Evolutionary conservation across 2,888 invertebrate genomes (phyloP), one percentile per base, ranked within the genome.

Genomic region (Tillus elongatus): DNA sequence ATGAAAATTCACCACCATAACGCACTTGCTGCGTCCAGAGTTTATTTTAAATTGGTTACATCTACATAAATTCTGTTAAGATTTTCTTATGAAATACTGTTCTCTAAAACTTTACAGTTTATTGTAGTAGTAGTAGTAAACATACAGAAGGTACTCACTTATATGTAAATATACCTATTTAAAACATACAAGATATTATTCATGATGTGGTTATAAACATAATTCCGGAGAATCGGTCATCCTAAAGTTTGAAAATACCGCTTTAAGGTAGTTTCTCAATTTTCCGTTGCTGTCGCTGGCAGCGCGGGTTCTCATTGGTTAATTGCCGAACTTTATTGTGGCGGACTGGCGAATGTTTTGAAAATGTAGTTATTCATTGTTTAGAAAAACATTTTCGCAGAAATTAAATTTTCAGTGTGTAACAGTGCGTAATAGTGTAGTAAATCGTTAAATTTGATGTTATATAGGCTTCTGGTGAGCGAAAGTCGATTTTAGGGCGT

Each of bases 341-440:
- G 59, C 61, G 58, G 58, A 60, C 47, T 57, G 39, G 43, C 47
- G 46, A 50, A 44, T 58, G 56, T 59, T 60, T 61, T 61, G 58
- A 60, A 61, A 54, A 51, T 53, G 57, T 48, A 44, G 42, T 54
- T 54, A 58, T 56, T 54, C 51, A 43, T 45, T 34, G 41, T 43
- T 50, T 49, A 43, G 15, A 40, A 45, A 43, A 42, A 37, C 33
- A 36, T 42, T 37, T 39, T 14, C 24, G 6, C 14, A 15, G 35
- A 33, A 39, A 39, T 40, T 39, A 28, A 11, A 29, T 41, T 26
- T 35, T 10, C 19, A 33, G 35, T 29, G 15, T 32, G 15, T n/a
- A 6, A n/a, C 6, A 19, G 24, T 19, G 37, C 34, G 33, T 30
- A 26, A 36, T 16, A 14, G 13, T 13, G 30, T 29, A 12, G 10